Evolutionary conservation across 1,140 invertebrate genomes (phyloP).

Genomic region (Sycophaga agraensis): DNA sequence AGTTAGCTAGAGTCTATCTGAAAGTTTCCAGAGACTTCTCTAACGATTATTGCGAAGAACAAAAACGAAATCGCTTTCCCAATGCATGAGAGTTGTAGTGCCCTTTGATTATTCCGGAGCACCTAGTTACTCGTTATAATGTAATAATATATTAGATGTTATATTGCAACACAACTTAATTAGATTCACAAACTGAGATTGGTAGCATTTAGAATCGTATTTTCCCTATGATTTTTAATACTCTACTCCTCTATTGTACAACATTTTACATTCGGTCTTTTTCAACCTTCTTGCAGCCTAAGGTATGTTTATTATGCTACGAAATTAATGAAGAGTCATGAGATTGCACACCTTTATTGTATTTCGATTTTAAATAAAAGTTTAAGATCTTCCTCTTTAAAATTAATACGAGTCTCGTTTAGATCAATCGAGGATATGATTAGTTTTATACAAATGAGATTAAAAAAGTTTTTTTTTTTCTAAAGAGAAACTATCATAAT

Average conservation of each 20-base stretch:
- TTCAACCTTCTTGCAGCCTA: constrained; percentile 34
- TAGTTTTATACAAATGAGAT: constrained; percentile 25
- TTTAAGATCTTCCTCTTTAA: constrained; percentile 14
- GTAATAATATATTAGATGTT: constrained; percentile 53
- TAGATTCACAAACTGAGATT: constrained; percentile 59
- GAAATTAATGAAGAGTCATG: constrained; percentile 57
- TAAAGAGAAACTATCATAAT: neutral
- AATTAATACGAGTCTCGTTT: constrained; percentile 23
- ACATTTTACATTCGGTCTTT: constrained; percentile 54
- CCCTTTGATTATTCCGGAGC: constrained; percentile 20
- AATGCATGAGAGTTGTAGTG: constrained; percentile 2
- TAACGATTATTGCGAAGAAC: constrained; percentile 11
- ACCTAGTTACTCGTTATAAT: constrained; percentile 31
- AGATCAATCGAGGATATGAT: constrained; percentile 13
- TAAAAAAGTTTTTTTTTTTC: constrained; percentile 15
- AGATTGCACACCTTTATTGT: constrained; percentile 48
- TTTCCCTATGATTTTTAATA: constrained; percentile 42
- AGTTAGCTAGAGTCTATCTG: constrained; percentile 6
- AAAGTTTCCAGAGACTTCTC: constrained; percentile 7
- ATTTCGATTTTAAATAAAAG: constrained; percentile 19
- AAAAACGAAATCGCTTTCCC: constrained; percentile 11
- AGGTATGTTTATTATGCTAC: constrained; percentile 49
- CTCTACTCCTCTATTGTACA: constrained; percentile 56
- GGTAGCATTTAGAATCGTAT: constrained; percentile 51
- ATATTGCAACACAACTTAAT: constrained; percentile 55